These are phyloP conservation scores for Austrofundulus limnaeus DNA, from an alignment of 2,113 vertebrate genomes.

Conservation along the genomic window DNA sequence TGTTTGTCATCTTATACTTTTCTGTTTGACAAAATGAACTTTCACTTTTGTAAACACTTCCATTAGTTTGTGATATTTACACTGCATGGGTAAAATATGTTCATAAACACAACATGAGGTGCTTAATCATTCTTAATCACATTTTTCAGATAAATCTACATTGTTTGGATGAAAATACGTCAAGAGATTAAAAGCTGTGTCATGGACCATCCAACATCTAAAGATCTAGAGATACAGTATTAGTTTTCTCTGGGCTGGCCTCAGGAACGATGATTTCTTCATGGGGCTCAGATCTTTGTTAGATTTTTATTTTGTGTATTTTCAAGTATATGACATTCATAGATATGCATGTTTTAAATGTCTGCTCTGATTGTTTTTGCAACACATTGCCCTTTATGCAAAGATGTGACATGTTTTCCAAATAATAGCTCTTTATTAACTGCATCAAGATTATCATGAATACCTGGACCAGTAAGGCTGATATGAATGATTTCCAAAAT, in stretches of 20 bases:
- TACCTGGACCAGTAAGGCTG: no score
- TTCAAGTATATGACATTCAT: no score
- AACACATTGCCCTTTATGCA: no score
- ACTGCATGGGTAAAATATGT: conserved; percentile 1
- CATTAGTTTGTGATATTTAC: conserved; percentile 36
- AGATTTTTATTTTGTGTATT: no score
- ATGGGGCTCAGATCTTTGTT: no score
- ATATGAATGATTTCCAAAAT: no score
- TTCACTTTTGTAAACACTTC: conserved; percentile 25
- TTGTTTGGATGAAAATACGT: background rate
- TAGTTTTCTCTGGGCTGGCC: background rate
- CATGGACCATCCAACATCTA: background rate
- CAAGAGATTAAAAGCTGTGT: background rate
- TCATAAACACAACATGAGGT: conserved; percentile 10
- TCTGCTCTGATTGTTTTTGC: no score
- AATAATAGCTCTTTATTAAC: no score
- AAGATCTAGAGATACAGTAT: background rate
- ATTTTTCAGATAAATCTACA: background rate
- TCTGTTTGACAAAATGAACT: conserved; percentile 22
- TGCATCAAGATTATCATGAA: no score
- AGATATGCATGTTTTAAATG: no score
- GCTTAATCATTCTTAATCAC: conserved; percentile 1
- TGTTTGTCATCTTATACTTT: conserved; percentile 21
- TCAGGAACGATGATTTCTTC: background rate
- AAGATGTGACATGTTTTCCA: no score